A percentile compares a stretch with the other conserved stretches of the same genome.
phyloP scores from a whole-genome alignment of 2,113 vertebrate species.

The Sisor rabdophorus region DNA sequence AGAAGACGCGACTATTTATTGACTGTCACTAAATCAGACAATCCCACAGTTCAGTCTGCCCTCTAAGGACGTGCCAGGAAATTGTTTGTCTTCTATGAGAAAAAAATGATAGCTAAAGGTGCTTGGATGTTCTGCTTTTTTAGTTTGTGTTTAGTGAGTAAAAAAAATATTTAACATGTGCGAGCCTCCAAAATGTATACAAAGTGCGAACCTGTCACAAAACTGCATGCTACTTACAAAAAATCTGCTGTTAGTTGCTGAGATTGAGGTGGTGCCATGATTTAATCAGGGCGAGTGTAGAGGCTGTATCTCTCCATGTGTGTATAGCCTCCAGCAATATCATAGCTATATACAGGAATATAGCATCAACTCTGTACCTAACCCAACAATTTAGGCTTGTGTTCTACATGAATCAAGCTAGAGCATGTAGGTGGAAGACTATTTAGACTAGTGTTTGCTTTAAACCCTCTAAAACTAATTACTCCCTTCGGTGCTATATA shows the following conservation, averaged over 20 bases:
- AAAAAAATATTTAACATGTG: background rate
- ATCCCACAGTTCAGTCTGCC: slow-evolving; percentile 71
- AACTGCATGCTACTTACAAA: background rate
- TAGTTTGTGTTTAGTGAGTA: background rate
- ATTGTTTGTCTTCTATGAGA: background rate
- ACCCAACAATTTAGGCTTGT: background rate
- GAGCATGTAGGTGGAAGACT: background rate
- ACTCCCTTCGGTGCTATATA: background rate
- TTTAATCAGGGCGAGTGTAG: slow-evolving; percentile 30
- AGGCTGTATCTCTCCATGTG: background rate
- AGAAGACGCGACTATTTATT: slow-evolving; percentile 66
- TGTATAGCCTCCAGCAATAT: background rate
- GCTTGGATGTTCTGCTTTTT: background rate
- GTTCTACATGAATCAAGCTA: background rate
- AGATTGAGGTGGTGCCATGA: background rate
- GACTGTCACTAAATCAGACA: slow-evolving; percentile 72
- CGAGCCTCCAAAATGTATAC: background rate
- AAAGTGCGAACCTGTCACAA: background rate
- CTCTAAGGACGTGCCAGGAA: slow-evolving; percentile 61
- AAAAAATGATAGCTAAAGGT: background rate
- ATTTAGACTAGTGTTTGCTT: background rate
- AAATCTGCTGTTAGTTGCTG: background rate
- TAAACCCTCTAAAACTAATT: background rate
- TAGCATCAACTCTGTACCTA: background rate
- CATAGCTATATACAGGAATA: background rate